Conservation (phyloP, 2,113 vertebrate genomes). For the Polyodon spathula region DNA sequence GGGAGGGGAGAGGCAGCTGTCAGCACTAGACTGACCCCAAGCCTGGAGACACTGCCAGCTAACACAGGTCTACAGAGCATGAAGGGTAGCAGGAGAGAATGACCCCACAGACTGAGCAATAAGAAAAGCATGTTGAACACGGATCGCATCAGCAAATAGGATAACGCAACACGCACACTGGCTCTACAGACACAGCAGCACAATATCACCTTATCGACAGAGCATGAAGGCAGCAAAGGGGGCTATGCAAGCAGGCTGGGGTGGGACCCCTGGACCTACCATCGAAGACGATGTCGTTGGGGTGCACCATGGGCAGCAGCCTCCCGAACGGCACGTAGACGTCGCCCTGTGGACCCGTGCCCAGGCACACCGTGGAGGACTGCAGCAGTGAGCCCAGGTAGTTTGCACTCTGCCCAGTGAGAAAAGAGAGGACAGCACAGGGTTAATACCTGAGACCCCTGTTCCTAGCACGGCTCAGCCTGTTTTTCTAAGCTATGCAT, state of each 20-base stretch:
- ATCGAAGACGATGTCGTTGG: constrained; percentile 83
- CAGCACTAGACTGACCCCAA: background rate
- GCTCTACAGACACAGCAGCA: too few species aligned
- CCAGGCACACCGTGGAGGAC: constrained; percentile 77
- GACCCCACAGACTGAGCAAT: too few species aligned
- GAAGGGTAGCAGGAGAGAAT: too few species aligned
- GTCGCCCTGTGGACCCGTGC: constrained; percentile 62
- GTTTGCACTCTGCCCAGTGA: constrained; percentile 73
- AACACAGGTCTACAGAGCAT: background rate
- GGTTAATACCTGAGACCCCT: too few species aligned
- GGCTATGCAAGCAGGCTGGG: too few species aligned
- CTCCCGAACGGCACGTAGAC: constrained; percentile 73
- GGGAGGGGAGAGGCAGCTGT: background rate
- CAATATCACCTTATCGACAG: too few species aligned
- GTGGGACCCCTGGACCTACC: constrained; percentile 63
- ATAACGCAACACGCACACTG: too few species aligned
- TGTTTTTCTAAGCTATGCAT: too few species aligned
- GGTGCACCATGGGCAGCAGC: constrained; percentile 85
- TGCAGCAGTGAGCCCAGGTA: constrained; percentile 88
- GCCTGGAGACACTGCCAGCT: background rate
- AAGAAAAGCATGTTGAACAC: too few species aligned
- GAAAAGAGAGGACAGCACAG: background rate
- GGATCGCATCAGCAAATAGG: too few species aligned
- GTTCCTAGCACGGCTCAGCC: too few species aligned
- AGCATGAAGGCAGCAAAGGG: too few species aligned